phyloP scores from a whole-genome alignment of 2,797 vertebrate genomes.

The Gastrophryne carolinensis region DNA sequence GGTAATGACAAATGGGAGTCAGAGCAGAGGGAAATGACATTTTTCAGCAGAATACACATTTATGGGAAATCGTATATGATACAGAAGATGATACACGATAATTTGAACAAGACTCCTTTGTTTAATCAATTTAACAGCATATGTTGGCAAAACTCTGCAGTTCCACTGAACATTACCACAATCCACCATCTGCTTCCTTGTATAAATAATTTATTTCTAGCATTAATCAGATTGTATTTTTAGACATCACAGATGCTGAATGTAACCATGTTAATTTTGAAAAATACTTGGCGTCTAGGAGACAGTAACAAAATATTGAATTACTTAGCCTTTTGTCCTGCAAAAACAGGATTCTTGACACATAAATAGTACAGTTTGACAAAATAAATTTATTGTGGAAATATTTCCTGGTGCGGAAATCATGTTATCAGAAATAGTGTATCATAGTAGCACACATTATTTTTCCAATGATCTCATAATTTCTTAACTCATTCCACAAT shows the following conservation, averaged over 20 bases:
- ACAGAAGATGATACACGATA: conserved; percentile 12
- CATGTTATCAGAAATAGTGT: conserved; percentile 10
- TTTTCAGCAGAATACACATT: background rate
- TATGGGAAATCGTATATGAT: conserved; percentile 12
- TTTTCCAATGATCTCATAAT: too few relatives aligned
- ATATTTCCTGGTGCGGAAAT: conserved; percentile 3
- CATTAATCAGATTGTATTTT: conserved; percentile 46
- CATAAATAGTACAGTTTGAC: conserved; percentile 26
- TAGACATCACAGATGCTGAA: conserved; percentile 38
- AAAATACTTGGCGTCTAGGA: conserved; percentile 30
- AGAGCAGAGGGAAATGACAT: background rate
- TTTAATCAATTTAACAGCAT: conserved; percentile 45
- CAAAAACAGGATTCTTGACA: conserved; percentile 13
- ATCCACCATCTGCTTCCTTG: conserved; percentile 65
- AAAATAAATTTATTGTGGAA: conserved; percentile 19
- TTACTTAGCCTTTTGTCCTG: conserved; percentile 33
- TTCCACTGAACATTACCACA: conserved; percentile 22
- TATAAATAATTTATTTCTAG: conserved; percentile 56
- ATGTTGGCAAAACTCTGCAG: conserved; percentile 38
- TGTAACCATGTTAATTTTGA: conserved; percentile 32
- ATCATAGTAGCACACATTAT: background rate
- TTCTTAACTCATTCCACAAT: too few relatives aligned
- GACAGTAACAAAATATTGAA: conserved; percentile 42
- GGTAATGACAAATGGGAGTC: background rate
- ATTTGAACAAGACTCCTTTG: conserved; percentile 60